Conservation (phyloP, 2,888 invertebrate species). For the Sinentomon sp. region DNA sequence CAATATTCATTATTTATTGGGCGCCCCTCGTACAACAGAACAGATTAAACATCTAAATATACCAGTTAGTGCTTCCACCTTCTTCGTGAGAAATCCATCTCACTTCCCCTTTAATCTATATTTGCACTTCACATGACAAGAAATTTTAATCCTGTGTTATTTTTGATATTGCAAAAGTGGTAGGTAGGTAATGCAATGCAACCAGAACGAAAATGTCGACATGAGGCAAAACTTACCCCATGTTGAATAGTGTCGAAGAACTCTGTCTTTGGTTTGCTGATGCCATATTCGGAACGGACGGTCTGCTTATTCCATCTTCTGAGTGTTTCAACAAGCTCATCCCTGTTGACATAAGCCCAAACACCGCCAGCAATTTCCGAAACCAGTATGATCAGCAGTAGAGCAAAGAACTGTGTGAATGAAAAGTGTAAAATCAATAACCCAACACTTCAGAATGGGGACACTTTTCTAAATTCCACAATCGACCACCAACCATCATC, state of each 20-base stretch:
- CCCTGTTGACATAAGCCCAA: conserved; percentile 43
- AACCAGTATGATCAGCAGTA: conserved; percentile 44
- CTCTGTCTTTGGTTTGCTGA: conserved; percentile 24
- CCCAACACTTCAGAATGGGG: neutral
- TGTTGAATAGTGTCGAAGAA: conserved; percentile 38
- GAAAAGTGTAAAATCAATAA: neutral
- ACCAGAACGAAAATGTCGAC: neutral
- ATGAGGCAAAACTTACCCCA: conserved; percentile 20
- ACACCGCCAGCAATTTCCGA: conserved; percentile 47
- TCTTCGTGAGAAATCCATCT: too few species aligned
- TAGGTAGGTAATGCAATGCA: too few species aligned
- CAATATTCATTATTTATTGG: too few species aligned
- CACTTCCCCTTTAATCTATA: too few species aligned
- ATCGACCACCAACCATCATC: too few species aligned
- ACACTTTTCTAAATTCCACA: too few species aligned
- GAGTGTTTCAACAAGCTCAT: conserved; percentile 33
- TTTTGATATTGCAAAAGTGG: too few species aligned
- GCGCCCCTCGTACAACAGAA: too few species aligned
- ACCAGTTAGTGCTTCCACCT: too few species aligned
- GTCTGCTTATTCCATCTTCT: conserved; percentile 32
- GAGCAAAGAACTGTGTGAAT: conserved; percentile 39
- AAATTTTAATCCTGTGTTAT: too few species aligned
- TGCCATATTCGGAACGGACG: conserved; percentile 32
- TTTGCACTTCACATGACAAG: too few species aligned
- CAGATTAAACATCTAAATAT: too few species aligned